Evolutionary conservation across 35 echinoderm and acorn worm species (phyloP), one percentile per base, ranked within the genome.

Genomic region (Lytechinus pictus): DNA sequence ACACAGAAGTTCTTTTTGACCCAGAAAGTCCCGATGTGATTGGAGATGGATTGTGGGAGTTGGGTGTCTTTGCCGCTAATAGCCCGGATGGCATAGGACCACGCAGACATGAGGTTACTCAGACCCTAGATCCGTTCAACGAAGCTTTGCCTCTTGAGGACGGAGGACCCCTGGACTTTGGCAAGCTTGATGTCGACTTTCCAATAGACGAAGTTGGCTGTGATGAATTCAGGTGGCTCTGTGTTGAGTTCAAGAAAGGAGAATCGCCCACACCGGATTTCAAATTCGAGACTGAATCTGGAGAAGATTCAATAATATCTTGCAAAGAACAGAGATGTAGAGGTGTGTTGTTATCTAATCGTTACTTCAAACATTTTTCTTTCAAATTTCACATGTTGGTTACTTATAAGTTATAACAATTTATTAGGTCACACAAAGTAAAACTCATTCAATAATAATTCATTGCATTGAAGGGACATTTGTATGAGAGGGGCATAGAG

Each of bases 181-280:
- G 19, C 28, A 57, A 53, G 24, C 61, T 96, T 55, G 96, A 96
- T 58, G 94, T 96, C 27, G 92, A 98, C 54, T 94, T 98, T 14
- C 96, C 96, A 33, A 79, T 98, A 10, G 95, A 96, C 19, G 94
- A 95, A 16, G 54, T 98, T 55, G 97, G 97, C 10, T 98, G 97
- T 88, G 97, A 97, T 27, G 97, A 96, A 27, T 97, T 95, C 95
- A 94, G 91, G 79, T 98, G 95, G 44, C 95, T 98, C 9, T 98
- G 97, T 87, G 29, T 98, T 86, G 97, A 98, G 91, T 97, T 95
- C 71, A 93, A 96, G 55, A 98, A 98, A 92, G 97, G 97, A 58
- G 91, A 94, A 86, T 24, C 95, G 61, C 96, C 97, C 16, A 92
- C 21, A 54, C 97, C 97, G 7, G 97, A 98, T 93, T 98, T 98